Percentiles rank a stretch among this genome's conserved stretches.
phyloP scores from a whole-genome alignment of 2,888 invertebrate genomes.

The Brachyptera putata region DNA sequence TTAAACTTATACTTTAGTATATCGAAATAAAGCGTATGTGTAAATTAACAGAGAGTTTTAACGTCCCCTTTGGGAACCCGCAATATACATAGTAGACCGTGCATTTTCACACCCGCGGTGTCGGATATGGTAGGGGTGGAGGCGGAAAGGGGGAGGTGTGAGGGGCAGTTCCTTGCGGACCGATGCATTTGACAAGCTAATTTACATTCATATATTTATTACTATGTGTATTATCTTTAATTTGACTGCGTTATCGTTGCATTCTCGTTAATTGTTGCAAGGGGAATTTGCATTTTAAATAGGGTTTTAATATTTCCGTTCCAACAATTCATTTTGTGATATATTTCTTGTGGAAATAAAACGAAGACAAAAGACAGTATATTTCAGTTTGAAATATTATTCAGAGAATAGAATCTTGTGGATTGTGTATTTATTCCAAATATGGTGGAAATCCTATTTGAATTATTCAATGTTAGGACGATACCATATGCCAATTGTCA shows the following conservation, averaged over 20 bases:
- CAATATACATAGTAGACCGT: not conserved
- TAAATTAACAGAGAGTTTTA: conserved; percentile 6
- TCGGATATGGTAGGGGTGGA: not conserved
- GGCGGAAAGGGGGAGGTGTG: not conserved
- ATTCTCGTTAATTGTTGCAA: not conserved
- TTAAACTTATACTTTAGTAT: conserved; percentile 1
- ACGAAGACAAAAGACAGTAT: too few species aligned
- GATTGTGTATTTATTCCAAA: too few species aligned
- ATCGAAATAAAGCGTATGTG: conserved; percentile 3
- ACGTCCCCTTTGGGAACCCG: conserved; percentile 10
- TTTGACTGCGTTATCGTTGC: conserved; percentile 6
- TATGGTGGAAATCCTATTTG: too few species aligned
- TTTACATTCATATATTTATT: conserved; percentile 17
- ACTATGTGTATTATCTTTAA: conserved; percentile 13
- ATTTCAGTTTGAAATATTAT: too few species aligned
- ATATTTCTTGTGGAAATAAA: too few species aligned
- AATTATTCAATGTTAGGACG: too few species aligned
- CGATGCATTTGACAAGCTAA: conserved; percentile 20
- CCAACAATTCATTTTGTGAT: too few species aligned
- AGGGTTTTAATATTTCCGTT: conserved; percentile 6
- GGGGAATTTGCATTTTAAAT: conserved; percentile 14
- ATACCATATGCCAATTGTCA: too few species aligned
- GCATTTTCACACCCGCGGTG: conserved; percentile 17
- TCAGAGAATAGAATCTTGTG: too few species aligned
- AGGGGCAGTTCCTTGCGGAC: conserved; percentile 12